Conservation (phyloP, 2,888 invertebrate genomes). For the Apomyelois bistriatella region DNA sequence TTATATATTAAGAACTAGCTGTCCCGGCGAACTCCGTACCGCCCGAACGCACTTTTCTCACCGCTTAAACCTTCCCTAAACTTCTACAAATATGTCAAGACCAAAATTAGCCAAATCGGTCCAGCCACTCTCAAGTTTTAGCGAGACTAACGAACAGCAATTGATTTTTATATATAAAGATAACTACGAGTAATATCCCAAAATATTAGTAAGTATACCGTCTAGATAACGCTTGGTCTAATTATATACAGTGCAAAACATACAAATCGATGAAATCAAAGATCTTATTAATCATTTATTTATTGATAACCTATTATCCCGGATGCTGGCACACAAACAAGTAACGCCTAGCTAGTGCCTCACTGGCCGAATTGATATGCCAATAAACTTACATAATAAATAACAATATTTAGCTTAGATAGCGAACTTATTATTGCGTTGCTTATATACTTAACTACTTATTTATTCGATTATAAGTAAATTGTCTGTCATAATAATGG, state of each 20-base stretch:
- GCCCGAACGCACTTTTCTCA: no score
- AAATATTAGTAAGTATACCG: no score
- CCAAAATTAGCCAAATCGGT: no score
- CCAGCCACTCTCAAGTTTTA: no score
- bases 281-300: background rate
- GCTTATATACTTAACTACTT: background rate
- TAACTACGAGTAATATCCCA: no score
- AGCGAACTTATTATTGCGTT: background rate
- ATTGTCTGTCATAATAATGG: background rate
- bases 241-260: background rate
- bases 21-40: no score
- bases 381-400: background rate
- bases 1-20: no score
- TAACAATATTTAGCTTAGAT: background rate
- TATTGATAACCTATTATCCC: conserved; percentile 4
- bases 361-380: background rate
- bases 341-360: background rate
- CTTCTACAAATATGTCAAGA: no score
- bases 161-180: no score
- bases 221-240: background rate
- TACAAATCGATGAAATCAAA: background rate
- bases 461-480: background rate
- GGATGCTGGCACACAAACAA: background rate
- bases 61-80: no score
- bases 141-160: no score